Conservation (phyloP, 2,888 invertebrate species). For the Lacanobia oleracea region DNA sequence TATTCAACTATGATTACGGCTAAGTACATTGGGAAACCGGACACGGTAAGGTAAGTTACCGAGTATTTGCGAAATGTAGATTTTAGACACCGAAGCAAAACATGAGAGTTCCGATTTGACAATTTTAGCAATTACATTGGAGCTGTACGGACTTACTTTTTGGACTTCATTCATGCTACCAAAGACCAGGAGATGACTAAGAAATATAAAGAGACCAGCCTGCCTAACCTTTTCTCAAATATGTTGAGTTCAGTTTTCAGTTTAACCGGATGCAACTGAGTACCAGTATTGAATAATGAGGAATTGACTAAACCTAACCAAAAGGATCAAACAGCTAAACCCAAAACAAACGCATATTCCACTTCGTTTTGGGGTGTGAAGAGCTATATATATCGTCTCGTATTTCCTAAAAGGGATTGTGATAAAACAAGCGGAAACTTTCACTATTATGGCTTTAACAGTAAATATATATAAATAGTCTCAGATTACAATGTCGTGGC, state of each 20-base stretch:
- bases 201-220: neutral
- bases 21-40: slow-evolving; percentile 32
- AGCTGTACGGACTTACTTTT: neutral
- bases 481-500: slow-evolving; percentile 6
- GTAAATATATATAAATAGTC: neutral
- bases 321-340: neutral
- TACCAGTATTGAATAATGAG: too few relatives aligned
- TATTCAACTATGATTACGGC: slow-evolving; percentile 47
- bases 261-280: too few relatives aligned
- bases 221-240: too few relatives aligned
- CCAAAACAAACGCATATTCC: neutral
- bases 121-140: slow-evolving; percentile 7
- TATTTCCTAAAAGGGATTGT: slow-evolving; percentile 16
- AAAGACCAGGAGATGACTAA: neutral
- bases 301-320: neutral
- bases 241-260: too few relatives aligned
- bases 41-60: slow-evolving; percentile 18
- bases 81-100: neutral
- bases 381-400: neutral
- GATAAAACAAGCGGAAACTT: slow-evolving; percentile 32
- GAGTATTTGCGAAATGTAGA: slow-evolving; percentile 27
- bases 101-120: slow-evolving; percentile 20
- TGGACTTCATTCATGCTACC: neutral
- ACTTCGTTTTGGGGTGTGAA: neutral
- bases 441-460: slow-evolving; percentile 1